Conservation (phyloP, 2,888 invertebrate species). For the Acleris emargana region DNA sequence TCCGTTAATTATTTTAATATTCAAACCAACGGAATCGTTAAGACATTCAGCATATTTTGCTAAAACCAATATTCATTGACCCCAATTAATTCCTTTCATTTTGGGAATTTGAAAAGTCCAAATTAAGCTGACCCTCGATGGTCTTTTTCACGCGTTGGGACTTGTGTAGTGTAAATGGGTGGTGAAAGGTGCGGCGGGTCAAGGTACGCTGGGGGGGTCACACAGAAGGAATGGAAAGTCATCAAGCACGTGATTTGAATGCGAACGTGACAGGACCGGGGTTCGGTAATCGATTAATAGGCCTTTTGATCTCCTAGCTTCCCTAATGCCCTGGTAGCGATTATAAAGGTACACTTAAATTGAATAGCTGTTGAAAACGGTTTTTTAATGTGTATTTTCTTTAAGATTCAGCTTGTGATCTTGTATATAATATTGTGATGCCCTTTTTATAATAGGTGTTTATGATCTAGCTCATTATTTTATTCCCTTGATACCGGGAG, state of each 20-base stretch:
- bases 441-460: too few species aligned
- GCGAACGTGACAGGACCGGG: slow-evolving; percentile 48
- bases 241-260: slow-evolving; percentile 50
- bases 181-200: slow-evolving; percentile 24
- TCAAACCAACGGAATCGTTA: slow-evolving; percentile 25
- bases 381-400: too few species aligned
- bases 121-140: slow-evolving; percentile 15
- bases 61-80: slow-evolving; percentile 42
- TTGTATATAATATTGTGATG: too few species aligned
- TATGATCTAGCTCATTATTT: too few species aligned
- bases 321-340: slow-evolving; percentile 9
- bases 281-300: slow-evolving; percentile 45
- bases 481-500: too few species aligned
- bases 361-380: neutral
- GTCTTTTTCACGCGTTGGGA: slow-evolving; percentile 26
- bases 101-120: slow-evolving; percentile 31
- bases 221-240: slow-evolving; percentile 45
- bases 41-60: slow-evolving; percentile 33
- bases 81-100: slow-evolving; percentile 50
- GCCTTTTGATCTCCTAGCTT: slow-evolving; percentile 43
- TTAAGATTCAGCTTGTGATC: too few species aligned
- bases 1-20: slow-evolving; percentile 15
- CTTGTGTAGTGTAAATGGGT: slow-evolving; percentile 22
- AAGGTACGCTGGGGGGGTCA: slow-evolving; percentile 14
- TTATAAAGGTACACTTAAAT: slow-evolving; percentile 7